Evolutionary conservation across 2,888 invertebrate genomes (phyloP).

Genomic region (Drosophila neotestacea): DNA sequence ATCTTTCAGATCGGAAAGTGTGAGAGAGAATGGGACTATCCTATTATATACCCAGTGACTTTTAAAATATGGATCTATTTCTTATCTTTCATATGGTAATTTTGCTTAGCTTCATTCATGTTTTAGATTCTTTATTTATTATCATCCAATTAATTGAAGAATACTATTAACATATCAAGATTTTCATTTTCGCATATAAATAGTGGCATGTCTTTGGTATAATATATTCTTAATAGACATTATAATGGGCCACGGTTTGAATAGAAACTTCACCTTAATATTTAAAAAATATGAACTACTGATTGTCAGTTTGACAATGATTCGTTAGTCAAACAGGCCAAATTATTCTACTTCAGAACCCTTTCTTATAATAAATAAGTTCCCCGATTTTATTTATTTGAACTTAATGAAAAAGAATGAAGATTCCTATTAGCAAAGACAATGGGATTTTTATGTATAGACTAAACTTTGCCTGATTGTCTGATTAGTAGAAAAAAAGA

Average conservation of each 20-base stretch:
- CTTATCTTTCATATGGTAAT: conserved; percentile 6
- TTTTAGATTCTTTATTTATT: neutral
- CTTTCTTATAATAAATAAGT: neutral
- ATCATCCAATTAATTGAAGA: conserved; percentile 26
- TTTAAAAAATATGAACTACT: neutral
- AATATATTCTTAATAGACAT: conserved; percentile 6
- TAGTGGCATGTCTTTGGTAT: neutral
- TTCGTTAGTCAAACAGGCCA: neutral
- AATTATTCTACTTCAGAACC: too few species aligned
- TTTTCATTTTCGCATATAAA: conserved; percentile 18
- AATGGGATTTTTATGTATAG: too few species aligned
- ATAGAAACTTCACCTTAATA: conserved; percentile 2
- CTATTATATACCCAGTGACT: neutral
- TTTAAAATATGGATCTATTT: neutral
- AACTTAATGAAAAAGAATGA: neutral
- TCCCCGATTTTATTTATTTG: neutral
- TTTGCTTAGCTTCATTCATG: neutral
- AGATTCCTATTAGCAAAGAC: neutral
- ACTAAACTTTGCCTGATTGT: too few species aligned
- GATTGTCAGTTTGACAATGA: neutral
- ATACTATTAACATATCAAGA: conserved; percentile 3
- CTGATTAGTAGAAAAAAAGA: neutral
- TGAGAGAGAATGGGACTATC: neutral
- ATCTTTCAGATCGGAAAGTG: neutral
- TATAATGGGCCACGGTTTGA: neutral